Evolutionary conservation across 2,113 vertebrate genomes (phyloP).

Genomic region (Capreolus pygargus): DNA sequence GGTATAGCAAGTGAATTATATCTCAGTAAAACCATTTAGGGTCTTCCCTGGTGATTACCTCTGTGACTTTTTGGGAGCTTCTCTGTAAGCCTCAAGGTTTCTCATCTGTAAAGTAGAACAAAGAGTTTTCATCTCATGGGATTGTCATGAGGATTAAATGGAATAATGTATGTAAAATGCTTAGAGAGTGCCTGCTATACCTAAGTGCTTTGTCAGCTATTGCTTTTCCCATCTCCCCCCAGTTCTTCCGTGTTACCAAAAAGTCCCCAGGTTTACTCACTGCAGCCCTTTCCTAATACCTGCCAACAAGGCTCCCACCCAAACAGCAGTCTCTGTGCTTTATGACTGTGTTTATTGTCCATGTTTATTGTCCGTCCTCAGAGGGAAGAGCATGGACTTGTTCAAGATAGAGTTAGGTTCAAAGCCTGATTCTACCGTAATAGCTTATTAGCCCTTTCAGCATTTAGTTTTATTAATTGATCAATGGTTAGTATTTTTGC

Average conservation of each 20-base stretch:
- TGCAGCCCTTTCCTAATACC: not conserved
- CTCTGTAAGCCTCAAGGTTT: not conserved
- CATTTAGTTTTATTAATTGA: not conserved
- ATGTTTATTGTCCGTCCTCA: not conserved
- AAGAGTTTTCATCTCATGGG: not conserved
- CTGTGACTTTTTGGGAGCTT: not conserved
- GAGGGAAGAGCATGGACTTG: not conserved
- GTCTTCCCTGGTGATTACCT: not conserved
- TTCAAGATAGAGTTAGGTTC: not conserved
- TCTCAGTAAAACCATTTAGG: not conserved
- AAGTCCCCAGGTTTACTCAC: not conserved
- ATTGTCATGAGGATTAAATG: not conserved
- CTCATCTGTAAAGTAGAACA: not conserved
- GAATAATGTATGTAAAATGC: not conserved
- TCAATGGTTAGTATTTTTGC: not conserved
- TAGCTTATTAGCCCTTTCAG: not conserved
- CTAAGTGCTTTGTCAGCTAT: not conserved
- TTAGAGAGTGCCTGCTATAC: not conserved
- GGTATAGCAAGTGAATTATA: not conserved
- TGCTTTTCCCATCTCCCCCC: too few relatives aligned
- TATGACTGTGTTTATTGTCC: not conserved
- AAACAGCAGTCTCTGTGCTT: not conserved
- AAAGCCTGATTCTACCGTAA: not conserved
- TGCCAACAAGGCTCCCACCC: not conserved
- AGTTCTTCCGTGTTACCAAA: not conserved